Conservation (phyloP, 2,888 invertebrate species). For the Chymomyza procnemis region DNA sequence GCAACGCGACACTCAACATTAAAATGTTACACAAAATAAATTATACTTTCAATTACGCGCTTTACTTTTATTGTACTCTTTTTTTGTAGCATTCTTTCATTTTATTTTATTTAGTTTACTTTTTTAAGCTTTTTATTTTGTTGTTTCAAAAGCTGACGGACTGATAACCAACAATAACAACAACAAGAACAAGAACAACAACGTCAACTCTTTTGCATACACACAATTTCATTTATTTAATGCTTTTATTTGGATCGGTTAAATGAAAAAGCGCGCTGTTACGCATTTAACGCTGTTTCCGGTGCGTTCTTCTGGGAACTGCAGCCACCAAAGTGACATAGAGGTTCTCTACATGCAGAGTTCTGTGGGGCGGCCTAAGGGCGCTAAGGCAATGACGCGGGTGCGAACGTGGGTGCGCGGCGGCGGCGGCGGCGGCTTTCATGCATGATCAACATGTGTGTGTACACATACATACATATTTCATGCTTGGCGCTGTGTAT, state of each 20-base stretch:
- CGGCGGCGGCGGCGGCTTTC: constrained; percentile 47
- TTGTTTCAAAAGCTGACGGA: constrained; percentile 15
- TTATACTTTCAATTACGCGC: neutral
- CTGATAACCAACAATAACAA: constrained; percentile 26
- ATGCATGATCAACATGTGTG: constrained; percentile 68
- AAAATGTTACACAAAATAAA: constrained; percentile 35
- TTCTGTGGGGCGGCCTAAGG: constrained; percentile 29
- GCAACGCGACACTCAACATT: constrained; percentile 36
- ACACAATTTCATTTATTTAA: constrained; percentile 68
- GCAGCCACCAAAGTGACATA: neutral
- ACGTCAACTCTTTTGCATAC: constrained; percentile 60
- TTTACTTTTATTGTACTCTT: constrained; percentile 11
- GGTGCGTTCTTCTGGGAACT: constrained; percentile 29
- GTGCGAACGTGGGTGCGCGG: too few relatives aligned
- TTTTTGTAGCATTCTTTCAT: constrained; percentile 23
- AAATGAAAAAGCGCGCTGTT: constrained; percentile 69
- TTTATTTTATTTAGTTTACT: too few relatives aligned
- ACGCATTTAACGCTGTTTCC: constrained; percentile 70
- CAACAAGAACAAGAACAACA: constrained; percentile 17
- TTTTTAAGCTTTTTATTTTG: constrained; percentile 12
- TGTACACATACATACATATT: too few relatives aligned
- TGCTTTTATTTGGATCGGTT: constrained; percentile 61
- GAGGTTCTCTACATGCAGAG: constrained; percentile 13
- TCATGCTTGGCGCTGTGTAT: constrained; percentile 10
- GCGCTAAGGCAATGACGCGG: constrained; percentile 39